Conservation (phyloP, 2,113 vertebrate genomes). For the Chinchilla lanigera region DNA sequence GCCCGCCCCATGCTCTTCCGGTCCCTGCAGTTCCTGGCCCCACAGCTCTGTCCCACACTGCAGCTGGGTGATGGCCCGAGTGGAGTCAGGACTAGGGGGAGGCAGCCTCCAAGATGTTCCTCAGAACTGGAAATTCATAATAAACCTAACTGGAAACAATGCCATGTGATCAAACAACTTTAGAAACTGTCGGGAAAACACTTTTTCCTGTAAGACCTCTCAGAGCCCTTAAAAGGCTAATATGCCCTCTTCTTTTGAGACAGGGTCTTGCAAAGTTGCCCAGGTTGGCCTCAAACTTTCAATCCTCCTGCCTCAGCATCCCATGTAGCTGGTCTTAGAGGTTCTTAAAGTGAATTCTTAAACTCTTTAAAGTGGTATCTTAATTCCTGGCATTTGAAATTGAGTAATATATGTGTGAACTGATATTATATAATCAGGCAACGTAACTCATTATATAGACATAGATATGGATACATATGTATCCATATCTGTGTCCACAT, state of each 20-base stretch:
- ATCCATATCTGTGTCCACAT: not conserved
- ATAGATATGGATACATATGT: not conserved
- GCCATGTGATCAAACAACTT: not conserved
- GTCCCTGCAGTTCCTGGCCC: not conserved
- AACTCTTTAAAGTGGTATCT: not conserved
- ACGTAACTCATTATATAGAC: not conserved
- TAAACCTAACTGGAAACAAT: not conserved
- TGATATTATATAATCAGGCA: not conserved
- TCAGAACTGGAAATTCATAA: not conserved
- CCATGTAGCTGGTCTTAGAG: not conserved
- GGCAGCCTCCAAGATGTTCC: not conserved
- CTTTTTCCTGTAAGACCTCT: not conserved
- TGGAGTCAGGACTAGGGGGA: not conserved
- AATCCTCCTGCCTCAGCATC: not conserved
- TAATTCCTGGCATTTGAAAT: not conserved
- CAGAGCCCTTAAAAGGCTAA: not conserved
- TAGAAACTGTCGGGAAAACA: not conserved
- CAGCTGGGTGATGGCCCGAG: not conserved
- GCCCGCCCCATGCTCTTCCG: not conserved
- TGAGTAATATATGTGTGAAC: not conserved
- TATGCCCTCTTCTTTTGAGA: not conserved
- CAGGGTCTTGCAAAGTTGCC: not conserved
- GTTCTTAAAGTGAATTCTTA: not conserved
- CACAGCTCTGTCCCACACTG: not conserved
- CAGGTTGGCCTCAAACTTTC: not conserved